Evolutionary conservation across 2,797 vertebrate genomes (phyloP).

Genomic region (Tapera naevia): DNA sequence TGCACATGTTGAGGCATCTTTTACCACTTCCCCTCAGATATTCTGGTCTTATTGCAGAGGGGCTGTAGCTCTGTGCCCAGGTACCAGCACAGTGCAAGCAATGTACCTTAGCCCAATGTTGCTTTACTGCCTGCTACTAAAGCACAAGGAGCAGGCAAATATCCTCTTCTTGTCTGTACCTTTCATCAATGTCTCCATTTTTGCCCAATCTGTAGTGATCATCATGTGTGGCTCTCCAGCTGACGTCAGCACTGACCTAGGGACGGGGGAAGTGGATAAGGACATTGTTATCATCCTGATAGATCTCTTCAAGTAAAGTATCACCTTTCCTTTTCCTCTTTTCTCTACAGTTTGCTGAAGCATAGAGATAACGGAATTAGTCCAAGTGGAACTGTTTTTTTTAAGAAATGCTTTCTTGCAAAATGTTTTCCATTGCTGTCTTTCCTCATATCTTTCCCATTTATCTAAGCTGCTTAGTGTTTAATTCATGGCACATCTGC

Average conservation of each 20-base stretch:
- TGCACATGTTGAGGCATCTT: background rate
- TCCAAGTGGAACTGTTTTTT: background rate
- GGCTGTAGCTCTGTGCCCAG: background rate
- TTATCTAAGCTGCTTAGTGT: background rate
- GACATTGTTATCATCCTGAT: constrained; percentile 88
- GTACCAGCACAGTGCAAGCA: background rate
- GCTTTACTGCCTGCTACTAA: background rate
- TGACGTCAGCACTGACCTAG: constrained; percentile 70
- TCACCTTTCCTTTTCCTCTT: background rate
- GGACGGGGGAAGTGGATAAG: constrained; percentile 13
- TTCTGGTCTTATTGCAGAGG: background rate
- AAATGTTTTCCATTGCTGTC: background rate
- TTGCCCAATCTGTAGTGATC: constrained; percentile 80
- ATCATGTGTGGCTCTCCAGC: constrained; percentile 84
- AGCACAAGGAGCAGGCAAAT: background rate
- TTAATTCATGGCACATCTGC: background rate
- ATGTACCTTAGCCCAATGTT: background rate
- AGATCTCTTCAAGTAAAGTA: constrained; percentile 92
- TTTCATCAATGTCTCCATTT: constrained; percentile 5
- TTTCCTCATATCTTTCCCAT: background rate
- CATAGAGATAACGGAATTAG: background rate
- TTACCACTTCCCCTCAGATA: background rate
- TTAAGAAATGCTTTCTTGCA: background rate
- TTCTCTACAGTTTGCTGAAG: constrained; percentile 1
- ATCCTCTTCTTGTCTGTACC: background rate